These are phyloP conservation scores for Benthosema pterotum DNA, from an alignment of 2,797 vertebrate genomes.

Conservation along the genomic window DNA sequence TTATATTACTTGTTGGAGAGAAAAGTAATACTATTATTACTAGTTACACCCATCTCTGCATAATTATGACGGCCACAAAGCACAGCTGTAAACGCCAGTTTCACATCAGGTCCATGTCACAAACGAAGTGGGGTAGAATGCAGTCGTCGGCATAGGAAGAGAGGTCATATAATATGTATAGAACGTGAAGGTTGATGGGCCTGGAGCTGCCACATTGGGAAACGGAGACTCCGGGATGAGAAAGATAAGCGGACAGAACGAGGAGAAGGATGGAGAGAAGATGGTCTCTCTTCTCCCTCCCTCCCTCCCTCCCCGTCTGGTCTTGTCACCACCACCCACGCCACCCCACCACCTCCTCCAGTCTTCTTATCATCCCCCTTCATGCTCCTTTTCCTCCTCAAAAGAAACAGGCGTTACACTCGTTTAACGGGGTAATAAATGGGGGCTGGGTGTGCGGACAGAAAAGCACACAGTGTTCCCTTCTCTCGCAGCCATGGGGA, in stretches of 20 bases:
- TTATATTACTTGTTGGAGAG: too few relatives aligned
- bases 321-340: not conserved
- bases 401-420: constrained; percentile 26
- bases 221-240: constrained; percentile 18
- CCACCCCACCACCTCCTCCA: not conserved
- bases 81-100: too few relatives aligned
- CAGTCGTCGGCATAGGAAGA: constrained; percentile 3
- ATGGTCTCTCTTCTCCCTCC: constrained; percentile 6
- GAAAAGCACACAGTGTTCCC: constrained; percentile 26
- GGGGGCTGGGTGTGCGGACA: not conserved
- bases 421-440: constrained; percentile 43
- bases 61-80: too few relatives aligned
- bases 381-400: constrained; percentile 19
- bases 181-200: not conserved
- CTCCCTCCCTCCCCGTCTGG: too few relatives aligned
- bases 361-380: not conserved
- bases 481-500: not conserved
- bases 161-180: constrained; percentile 2
- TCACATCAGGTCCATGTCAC: not conserved
- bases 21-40: too few relatives aligned
- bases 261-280: constrained; percentile 27
- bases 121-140: not conserved
- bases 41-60: too few relatives aligned
- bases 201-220: not conserved
- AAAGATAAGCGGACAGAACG: constrained; percentile 5